Conservation (phyloP, 2,113 vertebrate species). For the Dermatemys mawii region DNA sequence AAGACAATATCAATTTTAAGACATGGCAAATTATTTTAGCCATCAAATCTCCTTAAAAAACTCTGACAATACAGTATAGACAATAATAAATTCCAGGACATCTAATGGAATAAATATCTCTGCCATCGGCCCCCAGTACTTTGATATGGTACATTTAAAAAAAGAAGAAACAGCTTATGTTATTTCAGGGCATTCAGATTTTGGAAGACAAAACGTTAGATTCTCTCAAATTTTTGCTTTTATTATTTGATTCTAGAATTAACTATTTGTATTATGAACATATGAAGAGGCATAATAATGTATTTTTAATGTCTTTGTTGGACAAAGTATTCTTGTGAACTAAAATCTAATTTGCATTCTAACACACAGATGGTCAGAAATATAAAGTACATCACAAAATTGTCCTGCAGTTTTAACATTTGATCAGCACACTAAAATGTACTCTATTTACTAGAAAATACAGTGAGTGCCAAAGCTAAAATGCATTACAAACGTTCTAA, state of each 20-base stretch:
- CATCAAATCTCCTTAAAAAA: conserved; percentile 2
- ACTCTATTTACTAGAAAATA: background rate
- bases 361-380: background rate
- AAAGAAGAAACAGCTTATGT: background rate
- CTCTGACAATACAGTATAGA: background rate
- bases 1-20: conserved; percentile 20
- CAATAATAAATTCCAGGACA: background rate
- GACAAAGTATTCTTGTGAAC: background rate
- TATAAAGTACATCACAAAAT: background rate
- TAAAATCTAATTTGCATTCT: background rate
- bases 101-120: background rate
- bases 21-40: conserved; percentile 21
- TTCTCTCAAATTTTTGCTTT: background rate
- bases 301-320: background rate
- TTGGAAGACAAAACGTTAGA: conserved; percentile 26
- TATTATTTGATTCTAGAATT: background rate
- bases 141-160: background rate
- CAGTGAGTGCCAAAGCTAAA: background rate
- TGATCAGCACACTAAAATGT: background rate
- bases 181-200: conserved; percentile 2
- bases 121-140: background rate
- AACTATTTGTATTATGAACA: background rate
- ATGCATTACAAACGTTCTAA: background rate
- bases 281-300: background rate
- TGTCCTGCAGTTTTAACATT: background rate